A percentile compares a stretch with the other conserved stretches of the same genome.
Conservation (phyloP, 2,888 invertebrate species). For the Galerucella nymphaeae region DNA sequence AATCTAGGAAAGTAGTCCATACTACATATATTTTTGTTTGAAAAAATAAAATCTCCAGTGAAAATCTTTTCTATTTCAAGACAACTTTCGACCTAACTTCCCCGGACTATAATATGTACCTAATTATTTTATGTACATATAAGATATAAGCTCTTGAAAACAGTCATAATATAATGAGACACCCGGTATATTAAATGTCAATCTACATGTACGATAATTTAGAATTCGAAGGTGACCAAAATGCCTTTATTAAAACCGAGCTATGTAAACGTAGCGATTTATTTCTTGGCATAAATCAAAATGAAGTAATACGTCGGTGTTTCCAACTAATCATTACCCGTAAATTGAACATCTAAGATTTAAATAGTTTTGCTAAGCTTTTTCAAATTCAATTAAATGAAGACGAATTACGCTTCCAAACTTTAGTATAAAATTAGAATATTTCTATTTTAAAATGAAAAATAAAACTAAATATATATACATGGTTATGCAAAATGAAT, state of each 20-base stretch:
- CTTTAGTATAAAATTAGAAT: slow-evolving; percentile 16
- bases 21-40: no score
- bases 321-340: slow-evolving; percentile 9
- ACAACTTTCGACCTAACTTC: no score
- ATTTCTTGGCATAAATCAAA: slow-evolving; percentile 12
- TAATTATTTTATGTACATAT: no score
- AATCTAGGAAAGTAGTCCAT: no score
- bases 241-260: not conserved
- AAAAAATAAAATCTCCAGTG: no score
- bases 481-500: no score
- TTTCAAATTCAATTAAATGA: slow-evolving; percentile 36
- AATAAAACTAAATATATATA: no score
- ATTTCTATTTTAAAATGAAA: not conserved
- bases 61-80: no score
- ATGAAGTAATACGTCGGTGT: slow-evolving; percentile 17
- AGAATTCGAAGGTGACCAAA: slow-evolving; percentile 4
- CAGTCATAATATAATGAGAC: no score
- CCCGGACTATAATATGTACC: no score
- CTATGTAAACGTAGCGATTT: slow-evolving; percentile 9
- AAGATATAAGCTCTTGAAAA: no score
- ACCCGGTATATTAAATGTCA: no score
- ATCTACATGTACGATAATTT: not conserved
- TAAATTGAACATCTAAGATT: slow-evolving; percentile 19
- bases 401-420: slow-evolving; percentile 35
- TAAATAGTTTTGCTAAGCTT: slow-evolving; percentile 26